A percentile compares a stretch with the other conserved stretches of the same genome.
Conservation (phyloP, 2,113 vertebrate species). For the Trichomycterus rosablanca region DNA sequence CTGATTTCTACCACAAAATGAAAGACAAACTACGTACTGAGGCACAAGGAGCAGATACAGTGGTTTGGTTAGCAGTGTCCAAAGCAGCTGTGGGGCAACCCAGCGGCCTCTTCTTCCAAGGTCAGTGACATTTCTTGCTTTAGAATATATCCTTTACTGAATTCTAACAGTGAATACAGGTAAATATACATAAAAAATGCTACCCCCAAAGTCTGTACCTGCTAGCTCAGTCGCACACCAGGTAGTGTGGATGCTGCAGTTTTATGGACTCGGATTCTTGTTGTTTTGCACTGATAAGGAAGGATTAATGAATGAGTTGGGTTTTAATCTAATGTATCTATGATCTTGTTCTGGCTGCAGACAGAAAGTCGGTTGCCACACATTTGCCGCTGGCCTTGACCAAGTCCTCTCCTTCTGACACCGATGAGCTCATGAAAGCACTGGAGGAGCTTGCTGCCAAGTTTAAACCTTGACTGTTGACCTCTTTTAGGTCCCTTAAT, state of each 20-base stretch:
- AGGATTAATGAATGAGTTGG: too few relatives aligned
- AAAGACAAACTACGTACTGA: constrained; percentile 68
- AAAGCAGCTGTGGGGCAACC: constrained; percentile 53
- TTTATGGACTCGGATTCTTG: too few relatives aligned
- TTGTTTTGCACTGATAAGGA: too few relatives aligned
- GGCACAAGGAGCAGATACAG: constrained; percentile 73
- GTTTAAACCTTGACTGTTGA: constrained; percentile 67
- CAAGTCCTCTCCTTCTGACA: constrained; percentile 58
- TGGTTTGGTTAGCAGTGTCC: constrained; percentile 67
- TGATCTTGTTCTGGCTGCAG: constrained; percentile 46
- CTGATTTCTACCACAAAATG: constrained; percentile 73
- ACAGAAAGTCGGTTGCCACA: constrained; percentile 66
- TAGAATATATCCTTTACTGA: too few relatives aligned
- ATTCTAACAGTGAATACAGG: too few relatives aligned
- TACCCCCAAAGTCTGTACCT: too few relatives aligned
- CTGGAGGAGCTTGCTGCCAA: constrained; percentile 65
- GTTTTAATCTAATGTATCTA: neutral
- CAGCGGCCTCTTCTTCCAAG: constrained; percentile 76
- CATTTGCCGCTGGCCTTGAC: constrained; percentile 71
- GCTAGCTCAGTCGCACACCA: too few relatives aligned
- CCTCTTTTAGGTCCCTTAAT: too few relatives aligned
- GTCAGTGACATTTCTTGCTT: constrained; percentile 54
- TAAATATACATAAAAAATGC: too few relatives aligned
- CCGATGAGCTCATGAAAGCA: constrained; percentile 60
- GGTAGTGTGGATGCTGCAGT: too few relatives aligned